Base-by-base conservation (phyloP, 2,797 vertebrate species). In the Ctenochaetus hawaiiensis region DNA sequence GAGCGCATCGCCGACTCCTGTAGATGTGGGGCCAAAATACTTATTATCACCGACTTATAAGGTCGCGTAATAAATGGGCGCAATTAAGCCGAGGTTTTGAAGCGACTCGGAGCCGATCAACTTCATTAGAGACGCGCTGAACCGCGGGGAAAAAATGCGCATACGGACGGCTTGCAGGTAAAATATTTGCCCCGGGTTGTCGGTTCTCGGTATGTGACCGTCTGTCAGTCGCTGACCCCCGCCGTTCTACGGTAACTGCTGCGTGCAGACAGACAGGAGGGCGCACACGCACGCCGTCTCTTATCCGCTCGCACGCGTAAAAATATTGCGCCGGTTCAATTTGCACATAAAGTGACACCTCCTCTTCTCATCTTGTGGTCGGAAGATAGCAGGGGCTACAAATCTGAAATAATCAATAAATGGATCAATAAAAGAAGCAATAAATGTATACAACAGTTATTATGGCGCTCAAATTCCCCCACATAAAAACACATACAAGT, bases 41-140 rank as follows among this genome's bases (percentile, higher is more conserved):
- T 88, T 89, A 80, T 92, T 83, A 88, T 91, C 52, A 53, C 69
- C 18, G 84, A 85, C 78, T 86, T 85, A 79, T 41, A 22, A 39
- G 81, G 75, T 85, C 80, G 34, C 52, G 66, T 89, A 75, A 93
- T 87, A 89, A 93, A 94, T 90, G 83, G 85, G 62, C 65, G 76
- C 91, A 93, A 95, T 93, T 93, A 92, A 81, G 80, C 47, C 26
- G 59, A 68, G 56, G 49, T 91, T 92, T 63, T 86, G 82, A 80
- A 82, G 89, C 85, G 78, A 78, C 77, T 76, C 69, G 75, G 76
- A 87, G 82, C 77, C 77, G 86, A 87, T 89, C 80, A 76, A 75
- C 77, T 90, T 89, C 91, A 90, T 94, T 93, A 93, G 80, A 60
- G 79, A 80, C 67, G 86, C 87, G 65, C 80, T 89, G 91, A 88